These are phyloP conservation scores for Tryphoninae sp. DNA, from an alignment of 2,888 invertebrate genomes.

Conservation along the genomic window DNA sequence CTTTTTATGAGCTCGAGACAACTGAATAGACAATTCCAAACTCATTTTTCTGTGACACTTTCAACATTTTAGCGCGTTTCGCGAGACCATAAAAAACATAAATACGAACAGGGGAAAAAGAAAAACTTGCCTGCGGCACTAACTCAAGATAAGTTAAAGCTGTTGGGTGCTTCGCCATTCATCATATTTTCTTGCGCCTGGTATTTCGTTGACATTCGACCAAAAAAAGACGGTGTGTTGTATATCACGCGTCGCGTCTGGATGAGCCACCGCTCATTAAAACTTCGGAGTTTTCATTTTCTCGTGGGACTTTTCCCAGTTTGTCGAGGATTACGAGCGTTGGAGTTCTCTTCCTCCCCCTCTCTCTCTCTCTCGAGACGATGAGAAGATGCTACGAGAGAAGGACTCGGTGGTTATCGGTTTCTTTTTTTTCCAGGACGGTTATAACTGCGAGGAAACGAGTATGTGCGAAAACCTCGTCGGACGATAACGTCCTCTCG, in stretches of 20 bases:
- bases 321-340: background rate
- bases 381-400: background rate
- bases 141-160: conserved; percentile 32
- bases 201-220: conserved; percentile 41
- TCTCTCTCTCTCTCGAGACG: background rate
- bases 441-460: conserved; percentile 22
- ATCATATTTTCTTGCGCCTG: conserved; percentile 12
- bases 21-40: too few species aligned
- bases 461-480: background rate
- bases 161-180: conserved; percentile 8
- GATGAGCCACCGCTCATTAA: conserved; percentile 44
- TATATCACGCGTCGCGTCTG: conserved; percentile 9
- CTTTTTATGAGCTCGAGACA: too few species aligned
- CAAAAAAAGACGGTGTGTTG: conserved; percentile 17
- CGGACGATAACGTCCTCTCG: conserved; percentile 15
- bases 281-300: conserved; percentile 47
- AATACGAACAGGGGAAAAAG: conserved; percentile 1
- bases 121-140: conserved; percentile 12
- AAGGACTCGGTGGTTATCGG: conserved; percentile 23
- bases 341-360: background rate
- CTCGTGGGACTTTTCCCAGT: conserved; percentile 29
- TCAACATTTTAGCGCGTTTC: too few species aligned
- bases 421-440: background rate
- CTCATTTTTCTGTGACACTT: too few species aligned
- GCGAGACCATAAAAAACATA: background rate